Evolutionary conservation across 92 coral and sea anemone genomes (phyloP), one percentile per base, ranked within the genome.

Genomic region (Siderastrea radians): DNA sequence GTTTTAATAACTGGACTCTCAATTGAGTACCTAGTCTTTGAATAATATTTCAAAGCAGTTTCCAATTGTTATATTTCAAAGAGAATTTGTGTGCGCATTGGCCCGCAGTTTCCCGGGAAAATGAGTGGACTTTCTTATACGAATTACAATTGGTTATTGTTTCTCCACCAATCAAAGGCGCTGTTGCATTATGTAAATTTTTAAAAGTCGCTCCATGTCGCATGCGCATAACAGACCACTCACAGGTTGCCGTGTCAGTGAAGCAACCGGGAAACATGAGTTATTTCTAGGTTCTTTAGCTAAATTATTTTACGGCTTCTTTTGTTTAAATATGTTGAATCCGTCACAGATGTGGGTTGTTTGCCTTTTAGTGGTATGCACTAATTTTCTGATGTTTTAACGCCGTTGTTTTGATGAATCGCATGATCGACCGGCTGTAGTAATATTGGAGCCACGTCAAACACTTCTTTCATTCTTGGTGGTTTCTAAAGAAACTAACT

Each of bases 241-340:
- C 94, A 86, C 66, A 75, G 19, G 6, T 73, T 88, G 98, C 98
- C 96, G 98, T 95, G 98, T 95, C 98, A 95, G 86, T 65, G 50
- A 16, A 57, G 58, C 55, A 79, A 66, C 96, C 93, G 92, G 93
- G 91, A 87, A 78, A 87, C 61, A 93, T 93, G 92, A 76, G 86
- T 62, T 51, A 44, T 75, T 64, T 81, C 63, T 81, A 59, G 84
- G 53, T 51, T 63, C 75, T 69, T 65, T 46, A 52, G 52, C 71
- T 67, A 69, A 65, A 77, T 80, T 64, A 83, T 69, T 68, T 81
- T 54, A 45, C 75, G 38, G 76, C 66, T 61, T 86, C 82, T 74
- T 78, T 81, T 90, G 84, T 88, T 80, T 79, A 80, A 91, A 87
- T 70, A 95, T 95, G 98, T 75, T 82, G 90, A 60, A 84, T 81